phyloP scores from a whole-genome alignment of 2,797 vertebrate genomes.

The Tapirus indicus region DNA sequence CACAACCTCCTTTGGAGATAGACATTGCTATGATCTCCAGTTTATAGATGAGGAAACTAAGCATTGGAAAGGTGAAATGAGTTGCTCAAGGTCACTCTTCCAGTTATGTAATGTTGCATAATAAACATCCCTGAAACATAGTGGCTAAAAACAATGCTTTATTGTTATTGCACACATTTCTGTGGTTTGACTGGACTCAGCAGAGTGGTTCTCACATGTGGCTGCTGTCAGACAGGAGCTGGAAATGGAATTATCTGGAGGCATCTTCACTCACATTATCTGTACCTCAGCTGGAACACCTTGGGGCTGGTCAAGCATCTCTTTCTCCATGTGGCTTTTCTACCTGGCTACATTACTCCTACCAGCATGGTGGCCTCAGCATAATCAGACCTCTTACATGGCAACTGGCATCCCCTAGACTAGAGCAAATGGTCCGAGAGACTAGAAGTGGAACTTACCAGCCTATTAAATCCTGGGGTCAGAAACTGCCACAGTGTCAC shows the following conservation, averaged over 20 bases:
- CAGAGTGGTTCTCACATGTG: neutral
- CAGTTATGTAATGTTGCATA: neutral
- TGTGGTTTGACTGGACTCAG: neutral
- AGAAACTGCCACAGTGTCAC: neutral
- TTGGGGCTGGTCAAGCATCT: neutral
- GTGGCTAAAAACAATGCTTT: neutral
- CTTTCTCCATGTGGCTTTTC: neutral
- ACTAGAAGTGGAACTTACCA: neutral
- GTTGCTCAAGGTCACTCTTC: neutral
- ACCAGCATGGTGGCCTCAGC: neutral
- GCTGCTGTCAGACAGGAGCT: neutral
- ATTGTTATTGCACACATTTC: neutral
- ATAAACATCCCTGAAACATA: neutral
- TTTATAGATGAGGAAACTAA: neutral
- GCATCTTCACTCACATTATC: neutral
- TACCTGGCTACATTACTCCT: neutral
- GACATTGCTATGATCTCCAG: neutral
- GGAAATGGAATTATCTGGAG: neutral
- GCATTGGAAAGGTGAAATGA: neutral
- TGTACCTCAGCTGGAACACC: neutral
- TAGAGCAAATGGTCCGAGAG: neutral
- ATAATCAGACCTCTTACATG: neutral
- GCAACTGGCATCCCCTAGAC: neutral
- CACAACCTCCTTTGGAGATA: neutral
- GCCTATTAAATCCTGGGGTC: neutral